Evolutionary conservation across 2,113 vertebrate species (phyloP).

Genomic region (Melanerpes aurifrons): DNA sequence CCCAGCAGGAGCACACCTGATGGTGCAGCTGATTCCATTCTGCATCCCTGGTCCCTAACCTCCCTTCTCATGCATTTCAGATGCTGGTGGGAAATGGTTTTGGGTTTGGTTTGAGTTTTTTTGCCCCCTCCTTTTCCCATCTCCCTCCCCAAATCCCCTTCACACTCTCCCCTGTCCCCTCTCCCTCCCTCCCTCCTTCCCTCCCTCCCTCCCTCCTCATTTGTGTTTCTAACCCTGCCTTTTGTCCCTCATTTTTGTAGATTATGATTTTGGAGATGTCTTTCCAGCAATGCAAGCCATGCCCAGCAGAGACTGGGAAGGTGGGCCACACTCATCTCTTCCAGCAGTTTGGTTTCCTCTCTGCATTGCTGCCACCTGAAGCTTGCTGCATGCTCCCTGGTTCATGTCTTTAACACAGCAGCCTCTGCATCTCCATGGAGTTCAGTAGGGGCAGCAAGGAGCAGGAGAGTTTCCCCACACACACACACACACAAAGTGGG

Average conservation of each 20-base stretch:
- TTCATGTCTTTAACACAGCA: constrained; percentile 45
- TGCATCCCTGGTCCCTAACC: not conserved
- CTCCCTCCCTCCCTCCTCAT: not conserved
- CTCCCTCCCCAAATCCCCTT: constrained; percentile 16
- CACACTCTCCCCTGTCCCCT: not conserved
- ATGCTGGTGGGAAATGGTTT: not conserved
- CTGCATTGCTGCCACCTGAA: constrained; percentile 64
- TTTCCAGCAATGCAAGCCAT: constrained; percentile 97
- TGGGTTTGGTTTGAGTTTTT: constrained; percentile 1
- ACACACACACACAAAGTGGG: not conserved
- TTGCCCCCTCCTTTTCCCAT: not conserved
- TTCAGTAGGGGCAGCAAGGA: constrained; percentile 49
- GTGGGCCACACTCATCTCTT: constrained; percentile 88
- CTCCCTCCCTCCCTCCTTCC: not conserved
- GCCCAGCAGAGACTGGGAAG: constrained; percentile 99
- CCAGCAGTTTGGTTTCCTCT: constrained; percentile 63
- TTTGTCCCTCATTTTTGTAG: constrained; percentile 96
- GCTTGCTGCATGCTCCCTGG: constrained; percentile 80
- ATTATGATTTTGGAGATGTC: constrained; percentile 99
- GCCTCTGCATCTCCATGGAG: constrained; percentile 57
- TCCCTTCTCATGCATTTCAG: not conserved
- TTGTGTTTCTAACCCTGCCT: constrained; percentile 81
- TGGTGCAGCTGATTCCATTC: not conserved
- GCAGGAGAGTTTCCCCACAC: not conserved
- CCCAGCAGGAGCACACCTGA: not conserved